These are phyloP conservation scores for Erebia palarica DNA, from an alignment of 2,888 invertebrate species.

Conservation along the genomic window DNA sequence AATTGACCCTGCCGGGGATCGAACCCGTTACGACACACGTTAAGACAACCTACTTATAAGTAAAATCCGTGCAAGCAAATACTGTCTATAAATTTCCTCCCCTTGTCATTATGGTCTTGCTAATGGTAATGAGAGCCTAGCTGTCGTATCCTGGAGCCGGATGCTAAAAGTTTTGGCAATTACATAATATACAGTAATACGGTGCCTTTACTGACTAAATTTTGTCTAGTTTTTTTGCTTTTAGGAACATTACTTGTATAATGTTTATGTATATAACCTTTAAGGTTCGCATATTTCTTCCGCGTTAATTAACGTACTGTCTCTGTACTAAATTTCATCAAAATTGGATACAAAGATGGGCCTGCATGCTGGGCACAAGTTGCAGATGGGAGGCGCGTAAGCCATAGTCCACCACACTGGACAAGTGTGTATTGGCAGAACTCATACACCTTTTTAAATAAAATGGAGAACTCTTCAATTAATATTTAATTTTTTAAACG, in stretches of 20 bases:
- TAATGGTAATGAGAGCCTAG: slow-evolving; percentile 7
- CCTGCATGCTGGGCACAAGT: neutral
- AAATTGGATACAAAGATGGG: no score
- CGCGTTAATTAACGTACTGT: no score
- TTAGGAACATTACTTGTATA: neutral
- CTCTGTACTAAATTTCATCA: no score
- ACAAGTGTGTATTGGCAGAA: no score
- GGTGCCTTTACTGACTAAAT: neutral
- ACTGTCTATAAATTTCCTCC: neutral
- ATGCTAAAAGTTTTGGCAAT: neutral
- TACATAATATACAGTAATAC: slow-evolving; percentile 9
- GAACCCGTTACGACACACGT: no score
- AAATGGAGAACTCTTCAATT: no score
- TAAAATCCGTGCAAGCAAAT: neutral
- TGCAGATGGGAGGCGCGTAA: no score
- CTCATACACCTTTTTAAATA: neutral
- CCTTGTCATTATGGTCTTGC: slow-evolving; percentile 3
- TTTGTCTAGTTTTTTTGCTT: neutral
- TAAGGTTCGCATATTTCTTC: no score
- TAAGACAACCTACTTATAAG: neutral
- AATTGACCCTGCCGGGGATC: no score
- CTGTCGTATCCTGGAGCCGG: neutral
- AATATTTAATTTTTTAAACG: no score
- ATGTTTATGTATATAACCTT: no score
- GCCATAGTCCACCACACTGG: no score